Percentiles rank a stretch among this genome's conserved stretches.
phyloP scores from a whole-genome alignment of 2,797 vertebrate genomes.

The Eulemur albifrons region DNA sequence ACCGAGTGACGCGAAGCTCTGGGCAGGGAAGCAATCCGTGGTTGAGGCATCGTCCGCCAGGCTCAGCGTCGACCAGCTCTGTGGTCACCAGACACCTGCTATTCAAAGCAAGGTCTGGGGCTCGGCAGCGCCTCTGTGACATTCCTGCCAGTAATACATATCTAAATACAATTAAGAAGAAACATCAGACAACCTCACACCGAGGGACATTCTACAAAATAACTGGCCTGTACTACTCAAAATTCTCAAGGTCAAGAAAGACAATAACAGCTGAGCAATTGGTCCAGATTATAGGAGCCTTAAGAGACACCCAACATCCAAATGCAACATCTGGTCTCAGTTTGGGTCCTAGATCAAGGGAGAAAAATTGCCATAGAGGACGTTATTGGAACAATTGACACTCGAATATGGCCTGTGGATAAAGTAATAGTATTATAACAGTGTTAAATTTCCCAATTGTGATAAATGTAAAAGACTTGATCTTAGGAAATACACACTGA shows the following conservation, averaged over 20 bases:
- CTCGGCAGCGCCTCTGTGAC: background rate
- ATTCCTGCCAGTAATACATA: background rate
- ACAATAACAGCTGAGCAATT: background rate
- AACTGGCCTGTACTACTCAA: background rate
- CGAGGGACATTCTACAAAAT: background rate
- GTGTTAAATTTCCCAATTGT: background rate
- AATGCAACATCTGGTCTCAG: background rate
- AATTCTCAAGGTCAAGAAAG: constrained; percentile 36
- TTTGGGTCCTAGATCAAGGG: background rate
- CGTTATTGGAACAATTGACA: background rate
- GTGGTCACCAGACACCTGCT: background rate
- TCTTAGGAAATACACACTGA: background rate
- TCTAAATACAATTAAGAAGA: constrained; percentile 3
- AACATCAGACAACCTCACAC: background rate
- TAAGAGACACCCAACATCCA: background rate
- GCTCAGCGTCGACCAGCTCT: fast-evolving
- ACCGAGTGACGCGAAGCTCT: background rate
- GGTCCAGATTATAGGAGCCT: background rate
- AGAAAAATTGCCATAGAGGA: background rate
- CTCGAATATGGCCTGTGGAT: background rate
- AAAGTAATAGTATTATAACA: background rate
- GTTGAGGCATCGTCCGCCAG: no score
- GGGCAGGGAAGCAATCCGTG: background rate
- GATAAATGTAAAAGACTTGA: background rate
- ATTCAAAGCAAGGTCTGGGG: background rate